Evolutionary conservation across 2,888 invertebrate genomes (phyloP), one percentile per base, ranked within the genome.

Genomic region (Caenorhabditis zanzibari): DNA sequence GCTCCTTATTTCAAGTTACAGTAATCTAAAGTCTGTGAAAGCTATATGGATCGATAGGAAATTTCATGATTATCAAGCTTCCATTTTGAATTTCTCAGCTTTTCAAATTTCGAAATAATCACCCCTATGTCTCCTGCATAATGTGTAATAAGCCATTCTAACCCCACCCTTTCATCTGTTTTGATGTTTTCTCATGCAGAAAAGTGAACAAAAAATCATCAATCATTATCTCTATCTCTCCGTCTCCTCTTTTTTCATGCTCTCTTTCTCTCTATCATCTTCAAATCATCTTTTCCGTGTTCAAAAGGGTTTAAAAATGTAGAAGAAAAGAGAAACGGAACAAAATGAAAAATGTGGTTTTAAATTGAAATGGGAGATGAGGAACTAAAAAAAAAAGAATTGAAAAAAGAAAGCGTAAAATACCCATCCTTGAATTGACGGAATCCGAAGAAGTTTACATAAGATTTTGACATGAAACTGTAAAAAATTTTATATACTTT

Each of bases 141-240:
- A n/a, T 19, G n/a, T 47, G 19, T 47, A 47, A 47, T 19, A 47
- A 47, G 19, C 28, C 16, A 32, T 35, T 63, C n/a, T 47, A 38
- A n/a, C 35, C 35, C 19, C 19, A 35, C 35, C 22, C 35, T 44
- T 28, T 68, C 52, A n/a, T n/a, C n/a, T n/a, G n/a, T 63, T 35
- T 32, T 41, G 7, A 26, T 19, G 26, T 38, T 24, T 22, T 52
- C 16, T 35, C 56, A 58, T 41, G 38, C 47, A 47, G n/a, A 59
- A 38, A 26, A 9, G n/a, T 35, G 69, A 68, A 76, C 66, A 52
- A 76, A 22, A 68, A 76, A 49, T 49, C 32, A 76, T 76, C 76
- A 59, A 59, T 66, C 76, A 76, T 69, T 69, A 10, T 47, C 9
- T 44, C 16, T 64, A 24, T 59, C 54, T 44, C 16, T 22, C 3